phyloP scores from a whole-genome alignment of 2,888 invertebrate genomes.

The Seladonia tumulorum region DNA sequence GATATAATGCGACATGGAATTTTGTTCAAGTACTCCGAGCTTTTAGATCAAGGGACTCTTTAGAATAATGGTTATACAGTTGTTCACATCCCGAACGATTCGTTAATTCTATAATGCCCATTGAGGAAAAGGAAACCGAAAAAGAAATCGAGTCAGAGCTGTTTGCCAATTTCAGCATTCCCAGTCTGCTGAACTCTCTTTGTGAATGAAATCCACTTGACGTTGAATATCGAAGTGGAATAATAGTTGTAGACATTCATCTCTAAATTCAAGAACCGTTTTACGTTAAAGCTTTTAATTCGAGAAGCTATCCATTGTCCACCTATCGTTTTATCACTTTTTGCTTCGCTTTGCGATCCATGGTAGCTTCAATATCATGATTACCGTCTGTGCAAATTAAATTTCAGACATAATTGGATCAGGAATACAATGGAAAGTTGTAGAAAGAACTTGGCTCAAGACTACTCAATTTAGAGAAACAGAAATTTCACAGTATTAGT shows the following conservation, averaged over 20 bases:
- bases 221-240: slow-evolving; percentile 25
- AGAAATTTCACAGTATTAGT: not conserved
- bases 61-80: not conserved
- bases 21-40: not conserved
- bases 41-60: not conserved
- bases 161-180: slow-evolving; percentile 46
- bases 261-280: not conserved
- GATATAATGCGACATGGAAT: not conserved
- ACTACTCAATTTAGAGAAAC: not conserved
- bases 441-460: not conserved
- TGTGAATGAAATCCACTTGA: slow-evolving; percentile 18
- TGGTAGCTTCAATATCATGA: not conserved
- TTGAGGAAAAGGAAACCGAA: slow-evolving; percentile 16
- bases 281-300: slow-evolving; percentile 2
- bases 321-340: not conserved
- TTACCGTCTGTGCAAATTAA: not conserved
- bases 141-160: slow-evolving; percentile 26
- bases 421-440: too few species aligned
- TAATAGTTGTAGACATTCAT: slow-evolving; percentile 21
- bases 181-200: slow-evolving; percentile 39
- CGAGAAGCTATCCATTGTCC: too few species aligned
- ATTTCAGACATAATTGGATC: not conserved
- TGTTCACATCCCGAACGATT: not conserved
- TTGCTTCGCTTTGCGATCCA: not conserved
- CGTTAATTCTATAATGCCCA: not conserved